Base-by-base conservation (phyloP, 2,113 vertebrate species). In the Pogonocichla stellata region DNA sequence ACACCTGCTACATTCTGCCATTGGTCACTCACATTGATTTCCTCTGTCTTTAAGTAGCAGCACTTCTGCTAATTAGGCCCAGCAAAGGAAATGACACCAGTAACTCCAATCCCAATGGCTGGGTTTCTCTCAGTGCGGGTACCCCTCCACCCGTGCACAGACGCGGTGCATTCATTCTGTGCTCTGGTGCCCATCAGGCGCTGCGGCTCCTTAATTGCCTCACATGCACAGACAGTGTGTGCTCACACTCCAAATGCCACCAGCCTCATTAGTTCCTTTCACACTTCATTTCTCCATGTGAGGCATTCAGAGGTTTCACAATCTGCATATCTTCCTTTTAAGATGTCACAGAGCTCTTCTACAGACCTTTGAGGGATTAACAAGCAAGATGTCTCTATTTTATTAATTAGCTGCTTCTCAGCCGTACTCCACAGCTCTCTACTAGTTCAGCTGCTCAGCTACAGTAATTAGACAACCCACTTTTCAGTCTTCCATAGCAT, bases 391-490 rank as follows among this genome's bases (percentile, higher is more conserved):
- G 93, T 69, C 79, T 85, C 82, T 82, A 57, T 83, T 82, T 93
- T 83, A 95, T 90, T 97, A 94, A 97, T 97, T 77, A 95, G 85
- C 64, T 77, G 31, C 82, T 92, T 93, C 84, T 93, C 82, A 86
- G 79, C 71, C 1, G 0, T 69, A 66, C 31, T 80, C 42, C 56
- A 45, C 40, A 69, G 85, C 66, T 93, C 85, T 79, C 70, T 48
- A 28, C 62, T 53, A 79, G 81, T 67, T 96, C 88, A 92, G 88
- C 95, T 75, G 74, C 85, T 92, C 79, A 82, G 81, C 87, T 69
- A 71, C 87, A 80, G 92, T 88, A 93, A 96, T 97, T 86, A 95
- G 71, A 80, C 71, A 94, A 58, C 50, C 36, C 53, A 61, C 48
- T 77, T 95, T 48, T 80, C 74, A 93, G 70, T 88, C 71, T 90